Conservation (phyloP, 2,888 invertebrate species). For the Protodeltote pygarga region DNA sequence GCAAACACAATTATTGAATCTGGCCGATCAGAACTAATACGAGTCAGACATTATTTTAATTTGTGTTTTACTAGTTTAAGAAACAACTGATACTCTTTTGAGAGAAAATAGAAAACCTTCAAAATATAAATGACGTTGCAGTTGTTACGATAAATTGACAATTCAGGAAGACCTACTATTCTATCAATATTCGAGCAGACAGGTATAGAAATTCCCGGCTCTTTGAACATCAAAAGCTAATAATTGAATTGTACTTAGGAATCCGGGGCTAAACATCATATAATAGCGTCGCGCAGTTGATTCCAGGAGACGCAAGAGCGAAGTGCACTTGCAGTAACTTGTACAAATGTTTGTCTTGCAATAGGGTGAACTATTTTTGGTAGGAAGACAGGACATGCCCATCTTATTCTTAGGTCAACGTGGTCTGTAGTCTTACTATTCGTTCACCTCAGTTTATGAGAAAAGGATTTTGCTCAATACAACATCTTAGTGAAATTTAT, state of each 20-base stretch:
- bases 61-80: no score
- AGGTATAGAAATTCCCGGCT: conserved; percentile 36
- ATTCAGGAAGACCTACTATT: no score
- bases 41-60: no score
- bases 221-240: conserved; percentile 50
- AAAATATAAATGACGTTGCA: no score
- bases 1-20: no score
- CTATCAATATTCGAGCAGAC: not conserved
- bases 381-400: not conserved
- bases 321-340: conserved; percentile 75
- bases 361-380: conserved; percentile 42
- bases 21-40: no score
- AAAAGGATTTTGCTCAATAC: no score
- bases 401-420: not conserved
- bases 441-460: not conserved
- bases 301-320: conserved; percentile 49
- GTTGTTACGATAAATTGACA: no score
- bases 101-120: no score
- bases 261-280: conserved; percentile 62
- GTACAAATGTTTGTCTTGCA: conserved; percentile 72
- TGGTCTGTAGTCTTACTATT: not conserved
- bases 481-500: no score
- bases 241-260: conserved; percentile 66
- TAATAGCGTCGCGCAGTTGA: conserved; percentile 59
- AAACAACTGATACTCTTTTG: no score